Percentiles rank a stretch among this genome's conserved stretches.
Evolutionary conservation across 2,113 vertebrate species (phyloP).

Genomic region (Trachemys scripta): DNA sequence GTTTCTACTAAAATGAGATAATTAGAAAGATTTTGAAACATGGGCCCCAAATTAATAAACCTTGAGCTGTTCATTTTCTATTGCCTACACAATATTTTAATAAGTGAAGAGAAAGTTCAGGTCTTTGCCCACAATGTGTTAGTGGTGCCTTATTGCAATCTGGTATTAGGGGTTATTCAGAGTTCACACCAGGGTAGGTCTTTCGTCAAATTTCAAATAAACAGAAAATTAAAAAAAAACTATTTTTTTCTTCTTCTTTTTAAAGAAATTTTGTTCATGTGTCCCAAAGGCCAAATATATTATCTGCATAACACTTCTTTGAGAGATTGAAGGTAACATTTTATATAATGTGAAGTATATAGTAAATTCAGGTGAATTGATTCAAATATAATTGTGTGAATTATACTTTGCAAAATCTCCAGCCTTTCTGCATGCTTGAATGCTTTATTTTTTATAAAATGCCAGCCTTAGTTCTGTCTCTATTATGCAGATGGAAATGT

Average conservation of each 20-base stretch:
- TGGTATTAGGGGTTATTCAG: background rate
- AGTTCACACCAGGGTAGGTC: conserved; percentile 6
- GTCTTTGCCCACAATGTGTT: conserved; percentile 36
- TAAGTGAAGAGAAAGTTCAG: conserved; percentile 65
- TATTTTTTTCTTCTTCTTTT: conserved; percentile 3
- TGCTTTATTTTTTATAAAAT: conserved; percentile 6
- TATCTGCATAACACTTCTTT: background rate
- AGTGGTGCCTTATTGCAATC: background rate
- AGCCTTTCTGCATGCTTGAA: background rate
- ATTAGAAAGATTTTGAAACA: conserved; percentile 25
- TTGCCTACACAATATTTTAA: conserved; percentile 68
- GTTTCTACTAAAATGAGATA: conserved; percentile 6
- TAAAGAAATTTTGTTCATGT: background rate
- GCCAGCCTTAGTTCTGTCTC: background rate
- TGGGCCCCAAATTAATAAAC: conserved; percentile 56
- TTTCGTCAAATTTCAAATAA: background rate
- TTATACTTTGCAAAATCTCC: background rate
- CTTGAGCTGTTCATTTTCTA: conserved; percentile 21
- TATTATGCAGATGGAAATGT: background rate
- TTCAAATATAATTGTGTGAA: conserved; percentile 12
- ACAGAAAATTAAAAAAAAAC: background rate
- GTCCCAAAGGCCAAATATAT: background rate
- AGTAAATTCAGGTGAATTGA: conserved; percentile 22
- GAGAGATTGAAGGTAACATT: background rate
- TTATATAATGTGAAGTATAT: background rate